phyloP scores from a whole-genome alignment of 2,113 vertebrate genomes.

The Spilogale gracilis region DNA sequence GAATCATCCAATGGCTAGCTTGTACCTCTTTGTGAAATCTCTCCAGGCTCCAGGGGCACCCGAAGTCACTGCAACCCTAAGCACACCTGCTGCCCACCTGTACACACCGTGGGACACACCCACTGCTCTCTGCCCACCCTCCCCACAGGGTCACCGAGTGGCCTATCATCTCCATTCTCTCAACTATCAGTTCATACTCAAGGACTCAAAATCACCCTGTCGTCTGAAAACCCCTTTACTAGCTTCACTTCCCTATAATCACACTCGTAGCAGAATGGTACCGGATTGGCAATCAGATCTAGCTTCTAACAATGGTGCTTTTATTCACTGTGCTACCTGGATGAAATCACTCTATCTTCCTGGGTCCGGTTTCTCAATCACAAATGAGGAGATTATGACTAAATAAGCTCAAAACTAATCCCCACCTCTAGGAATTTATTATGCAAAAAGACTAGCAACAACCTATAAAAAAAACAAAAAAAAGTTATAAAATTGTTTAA shows the following conservation, averaged over 20 bases:
- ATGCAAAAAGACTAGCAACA: background rate
- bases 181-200: background rate
- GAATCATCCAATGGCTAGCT: background rate
- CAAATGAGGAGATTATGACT: background rate
- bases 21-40: background rate
- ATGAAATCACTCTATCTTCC: background rate
- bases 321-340: background rate
- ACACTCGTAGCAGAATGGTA: background rate
- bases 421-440: background rate
- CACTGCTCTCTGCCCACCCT: background rate
- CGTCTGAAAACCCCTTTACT: background rate
- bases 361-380: background rate
- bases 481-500: background rate
- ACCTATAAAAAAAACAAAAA: background rate
- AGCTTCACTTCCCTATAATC: background rate
- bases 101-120: background rate
- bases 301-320: background rate
- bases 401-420: background rate
- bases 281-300: background rate
- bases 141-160: background rate
- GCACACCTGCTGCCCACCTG: background rate
- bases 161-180: background rate
- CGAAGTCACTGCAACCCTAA: background rate
- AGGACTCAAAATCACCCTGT: background rate
- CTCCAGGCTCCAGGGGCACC: background rate